Evolutionary conservation across 2,113 vertebrate species (phyloP), one percentile per base, ranked within the genome.

Genomic region (Scomber colias): DNA sequence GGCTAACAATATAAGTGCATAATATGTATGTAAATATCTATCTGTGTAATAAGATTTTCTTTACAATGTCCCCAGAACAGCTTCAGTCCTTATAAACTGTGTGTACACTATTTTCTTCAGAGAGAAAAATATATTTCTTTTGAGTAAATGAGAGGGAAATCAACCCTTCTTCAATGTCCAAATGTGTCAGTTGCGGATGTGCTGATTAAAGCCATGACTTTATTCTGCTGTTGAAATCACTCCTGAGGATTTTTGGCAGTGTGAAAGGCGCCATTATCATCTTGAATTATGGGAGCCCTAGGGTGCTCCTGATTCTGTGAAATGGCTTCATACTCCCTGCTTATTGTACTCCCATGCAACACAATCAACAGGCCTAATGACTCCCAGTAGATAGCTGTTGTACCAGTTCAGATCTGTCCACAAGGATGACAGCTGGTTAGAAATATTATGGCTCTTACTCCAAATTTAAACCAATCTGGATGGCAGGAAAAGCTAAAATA

Each of bases 311-410:
- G 60, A 79, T 67, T 82, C 75, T 70, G 69, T 81, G 62, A 61
- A 86, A 75, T 65, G 53, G 77, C 55, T 51, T 71, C 71, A n/a
- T 81, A 54, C 67, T 82, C 71, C 63, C 44, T n/a, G 56, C 75
- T 40, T 75, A 40, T 80, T 79, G 77, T 77, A 74, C 67, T 86
- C 59, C 61, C 77, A 79, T 62, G 55, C 60, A 67, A 75, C 1
- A 11, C 69, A 76, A 69, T 83, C 82, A 88, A 68, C 66, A 64
- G 65, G 65, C 63, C 73, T 73, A 79, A 85, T 85, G 79, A 77
- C 60, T 80, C 82, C 80, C 73, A 60, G 62, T 57, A n/a, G 76
- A 84, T 53, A 53, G 64, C 75, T 56, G 50, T 55, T 24, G 15
- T 27, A 64, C 67, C 65, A 35, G 61, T 48, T 73, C 50, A 51